Percentiles rank a stretch among this genome's conserved stretches.
phyloP scores from a whole-genome alignment of 2,797 vertebrate species.

The Sparus aurata region DNA sequence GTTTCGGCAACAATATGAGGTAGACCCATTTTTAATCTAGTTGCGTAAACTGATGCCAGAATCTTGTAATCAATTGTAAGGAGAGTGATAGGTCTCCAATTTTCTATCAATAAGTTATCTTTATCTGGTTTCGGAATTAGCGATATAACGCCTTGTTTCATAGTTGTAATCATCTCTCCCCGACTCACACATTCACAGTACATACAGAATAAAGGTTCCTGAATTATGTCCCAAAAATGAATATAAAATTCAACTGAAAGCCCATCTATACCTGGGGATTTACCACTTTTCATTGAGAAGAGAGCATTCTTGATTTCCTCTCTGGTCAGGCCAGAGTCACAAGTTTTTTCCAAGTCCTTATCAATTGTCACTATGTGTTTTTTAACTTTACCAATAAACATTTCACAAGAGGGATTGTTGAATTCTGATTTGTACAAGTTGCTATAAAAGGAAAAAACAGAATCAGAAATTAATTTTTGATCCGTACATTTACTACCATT shows the following conservation, averaged over 20 bases:
- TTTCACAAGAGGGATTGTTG: background rate
- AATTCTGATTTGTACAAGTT: background rate
- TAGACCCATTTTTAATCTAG: background rate
- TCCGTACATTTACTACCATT: too few relatives aligned
- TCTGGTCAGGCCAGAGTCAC: background rate
- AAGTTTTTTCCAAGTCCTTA: background rate
- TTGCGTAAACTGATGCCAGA: background rate
- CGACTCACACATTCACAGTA: background rate
- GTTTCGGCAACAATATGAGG: too few relatives aligned
- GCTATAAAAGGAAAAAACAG: background rate
- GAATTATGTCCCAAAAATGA: background rate
- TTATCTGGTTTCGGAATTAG: background rate
- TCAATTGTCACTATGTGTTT: background rate
- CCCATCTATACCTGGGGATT: background rate
- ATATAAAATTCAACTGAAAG: conserved; percentile 3
- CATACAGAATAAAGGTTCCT: background rate
- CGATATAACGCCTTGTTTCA: background rate
- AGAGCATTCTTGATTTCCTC: background rate
- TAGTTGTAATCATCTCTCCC: background rate
- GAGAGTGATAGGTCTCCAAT: background rate
- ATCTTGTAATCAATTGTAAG: background rate
- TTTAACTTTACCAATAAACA: background rate
- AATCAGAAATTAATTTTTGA: background rate
- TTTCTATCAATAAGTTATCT: background rate
- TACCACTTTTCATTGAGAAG: background rate